These are phyloP conservation scores for Protonibea diacanthus DNA, from an alignment of 2,797 vertebrate species.

Conservation along the genomic window DNA sequence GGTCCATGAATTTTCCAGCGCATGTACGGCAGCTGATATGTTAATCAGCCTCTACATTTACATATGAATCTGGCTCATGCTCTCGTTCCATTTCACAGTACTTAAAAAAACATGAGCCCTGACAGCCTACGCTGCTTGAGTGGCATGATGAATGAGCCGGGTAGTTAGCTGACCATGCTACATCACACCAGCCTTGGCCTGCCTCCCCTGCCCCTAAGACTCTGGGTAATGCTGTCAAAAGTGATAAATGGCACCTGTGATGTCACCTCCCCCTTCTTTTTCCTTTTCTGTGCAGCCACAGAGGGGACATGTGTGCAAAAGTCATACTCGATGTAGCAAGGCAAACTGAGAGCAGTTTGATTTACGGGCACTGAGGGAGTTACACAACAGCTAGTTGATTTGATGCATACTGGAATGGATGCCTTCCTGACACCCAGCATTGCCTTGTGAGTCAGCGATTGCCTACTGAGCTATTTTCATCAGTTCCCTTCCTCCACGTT, in stretches of 20 bases:
- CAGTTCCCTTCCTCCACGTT: constrained; percentile 77
- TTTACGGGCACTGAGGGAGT: constrained; percentile 62
- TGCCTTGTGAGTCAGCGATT: constrained; percentile 83
- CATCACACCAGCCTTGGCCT: constrained; percentile 20
- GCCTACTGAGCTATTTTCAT: constrained; percentile 86
- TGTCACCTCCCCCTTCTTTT: constrained; percentile 53
- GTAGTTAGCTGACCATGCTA: constrained; percentile 48
- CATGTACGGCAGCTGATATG: constrained; percentile 12
- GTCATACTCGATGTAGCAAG: constrained; percentile 18
- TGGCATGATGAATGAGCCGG: constrained; percentile 60
- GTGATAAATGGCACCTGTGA: constrained; percentile 71
- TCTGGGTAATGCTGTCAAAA: constrained; percentile 53
- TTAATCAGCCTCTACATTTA: constrained; percentile 44
- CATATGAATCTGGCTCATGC: constrained; percentile 27
- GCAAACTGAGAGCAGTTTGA: constrained; percentile 36
- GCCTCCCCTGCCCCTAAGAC: constrained; percentile 13
- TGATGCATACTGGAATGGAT: constrained; percentile 72
- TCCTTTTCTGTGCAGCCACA: constrained; percentile 41
- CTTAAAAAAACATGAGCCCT: constrained; percentile 63
- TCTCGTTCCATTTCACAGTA: constrained; percentile 54
- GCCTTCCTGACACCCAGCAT: constrained; percentile 71
- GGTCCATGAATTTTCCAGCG: constrained; percentile 10
- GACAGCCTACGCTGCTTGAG: constrained; percentile 46
- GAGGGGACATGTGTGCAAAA: constrained; percentile 35
- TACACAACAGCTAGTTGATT: constrained; percentile 71